These are phyloP conservation scores for Melipona quadrifasciata DNA, from an alignment of 1,140 invertebrate species.

Conservation along the genomic window DNA sequence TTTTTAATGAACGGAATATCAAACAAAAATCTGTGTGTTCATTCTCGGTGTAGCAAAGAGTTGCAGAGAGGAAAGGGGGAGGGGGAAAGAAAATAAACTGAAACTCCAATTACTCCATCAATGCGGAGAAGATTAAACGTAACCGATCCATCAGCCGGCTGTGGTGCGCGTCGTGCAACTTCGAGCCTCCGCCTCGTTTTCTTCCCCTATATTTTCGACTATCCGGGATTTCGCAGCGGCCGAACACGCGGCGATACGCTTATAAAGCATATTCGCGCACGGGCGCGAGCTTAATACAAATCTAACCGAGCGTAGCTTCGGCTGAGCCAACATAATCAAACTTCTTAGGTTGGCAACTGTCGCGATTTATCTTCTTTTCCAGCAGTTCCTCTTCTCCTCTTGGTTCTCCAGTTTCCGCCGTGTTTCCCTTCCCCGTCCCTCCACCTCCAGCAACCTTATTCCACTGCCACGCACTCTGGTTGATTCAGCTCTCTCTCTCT, in stretches of 20 bases:
- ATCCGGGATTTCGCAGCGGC: neutral
- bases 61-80: neutral
- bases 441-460: neutral
- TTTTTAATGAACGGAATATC: slow-evolving; percentile 1
- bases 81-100: neutral
- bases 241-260: slow-evolving; percentile 28
- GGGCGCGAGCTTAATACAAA: slow-evolving; percentile 38
- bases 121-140: slow-evolving; percentile 10
- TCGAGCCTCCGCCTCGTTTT: neutral
- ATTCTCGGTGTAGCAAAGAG: neutral
- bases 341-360: slow-evolving; percentile 53
- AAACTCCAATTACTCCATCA: slow-evolving; percentile 4
- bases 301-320: slow-evolving; percentile 40
- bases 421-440: slow-evolving; percentile 19
- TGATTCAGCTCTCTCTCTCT: neutral
- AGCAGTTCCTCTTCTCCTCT: slow-evolving; percentile 16
- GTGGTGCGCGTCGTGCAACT: slow-evolving; percentile 17
- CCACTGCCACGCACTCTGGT: neutral
- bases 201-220: slow-evolving; percentile 13
- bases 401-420: slow-evolving; percentile 47
- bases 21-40: neutral
- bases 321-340: slow-evolving; percentile 51
- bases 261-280: slow-evolving; percentile 39
- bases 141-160: slow-evolving; percentile 12
- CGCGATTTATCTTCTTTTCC: slow-evolving; percentile 55